Conservation (phyloP, 1,140 invertebrate species). For the Monomorium pharaonis region DNA sequence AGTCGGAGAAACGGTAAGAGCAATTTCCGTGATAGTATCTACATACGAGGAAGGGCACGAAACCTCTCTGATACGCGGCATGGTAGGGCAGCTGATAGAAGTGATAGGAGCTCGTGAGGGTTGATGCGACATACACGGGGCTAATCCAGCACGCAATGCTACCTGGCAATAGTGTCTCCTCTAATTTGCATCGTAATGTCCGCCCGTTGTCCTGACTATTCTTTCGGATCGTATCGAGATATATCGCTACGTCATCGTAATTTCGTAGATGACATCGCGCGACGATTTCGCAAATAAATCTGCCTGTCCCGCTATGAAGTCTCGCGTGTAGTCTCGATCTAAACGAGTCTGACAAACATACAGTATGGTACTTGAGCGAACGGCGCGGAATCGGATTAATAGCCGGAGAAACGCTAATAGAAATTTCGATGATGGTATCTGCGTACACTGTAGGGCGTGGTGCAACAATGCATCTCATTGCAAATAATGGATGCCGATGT, state of each 20-base stretch:
- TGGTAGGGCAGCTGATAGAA: slow-evolving; percentile 37
- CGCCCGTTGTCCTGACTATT: slow-evolving; percentile 9
- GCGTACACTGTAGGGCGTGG: slow-evolving; percentile 17
- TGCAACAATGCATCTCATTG: slow-evolving; percentile 49
- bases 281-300: slow-evolving; percentile 8
- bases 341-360: neutral
- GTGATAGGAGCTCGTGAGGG: slow-evolving; percentile 28
- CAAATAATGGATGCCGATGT: slow-evolving; percentile 29
- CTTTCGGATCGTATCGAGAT: slow-evolving; percentile 31
- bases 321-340: neutral
- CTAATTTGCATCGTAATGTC: slow-evolving; percentile 53
- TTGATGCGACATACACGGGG: slow-evolving; percentile 8
- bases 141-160: slow-evolving; percentile 17
- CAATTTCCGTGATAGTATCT: slow-evolving; percentile 76
- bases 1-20: slow-evolving; percentile 74
- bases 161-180: neutral
- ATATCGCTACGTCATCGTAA: slow-evolving; percentile 37
- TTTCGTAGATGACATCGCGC: neutral
- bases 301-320: neutral
- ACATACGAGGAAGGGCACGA: slow-evolving; percentile 28
- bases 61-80: slow-evolving; percentile 52
- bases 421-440: slow-evolving; percentile 75
- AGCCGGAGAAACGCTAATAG: slow-evolving; percentile 72
- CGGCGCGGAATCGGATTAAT: slow-evolving; percentile 71
- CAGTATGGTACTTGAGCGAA: neutral